Base-by-base conservation (phyloP, 2,113 vertebrate species). In the Spizaetus ornatus region DNA sequence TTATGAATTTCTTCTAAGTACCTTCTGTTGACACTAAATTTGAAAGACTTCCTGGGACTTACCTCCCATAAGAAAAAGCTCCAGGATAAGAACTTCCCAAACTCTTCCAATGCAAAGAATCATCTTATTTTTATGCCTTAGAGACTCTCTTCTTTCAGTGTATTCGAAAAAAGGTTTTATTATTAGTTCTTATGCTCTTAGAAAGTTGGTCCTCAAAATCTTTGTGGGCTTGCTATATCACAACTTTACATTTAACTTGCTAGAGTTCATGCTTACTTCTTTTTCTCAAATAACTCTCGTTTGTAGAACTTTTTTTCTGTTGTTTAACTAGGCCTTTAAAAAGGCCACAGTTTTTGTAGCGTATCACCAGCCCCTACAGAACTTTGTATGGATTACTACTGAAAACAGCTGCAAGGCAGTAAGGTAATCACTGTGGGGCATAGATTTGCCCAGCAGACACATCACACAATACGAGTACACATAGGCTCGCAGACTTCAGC, bases 391-490 rank as follows among this genome's bases (percentile, higher is more conserved):
- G 40, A 79, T 67, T 66, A 45, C 23, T 78, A 40, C 42, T 45
- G 65, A 71, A 74, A 86, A 50, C n/a, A 62, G 29, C 59, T 88
- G 13, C 56, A 73, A 66, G 92, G 34, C 43, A 42, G 22, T 18
- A 38, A 81, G 42, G 29, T 18, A 69, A 18, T 32, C 73, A 62
- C 58, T 53, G 32, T 21, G 61, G 42, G 11, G 52, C 6, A 0
- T 31, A 76, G 63, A 71, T 83, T 34, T 86, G 38, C n/a, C 59
- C 38, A 53, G 43, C 4, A 72, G 29, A 52, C 4, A 40, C 13
- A 40, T 26, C 74, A 59, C 2, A 0, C 23, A 26, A 23, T 25
- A 38, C 0, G 1, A 61, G 11, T 52, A 40, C 23, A 23, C 9
- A 16, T 8, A 27, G 52, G 27, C 21, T 90, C 7, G 1, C 38